These are phyloP conservation scores for Peromyscus leucopus DNA, from an alignment of 2,113 vertebrate genomes.

Conservation along the genomic window DNA sequence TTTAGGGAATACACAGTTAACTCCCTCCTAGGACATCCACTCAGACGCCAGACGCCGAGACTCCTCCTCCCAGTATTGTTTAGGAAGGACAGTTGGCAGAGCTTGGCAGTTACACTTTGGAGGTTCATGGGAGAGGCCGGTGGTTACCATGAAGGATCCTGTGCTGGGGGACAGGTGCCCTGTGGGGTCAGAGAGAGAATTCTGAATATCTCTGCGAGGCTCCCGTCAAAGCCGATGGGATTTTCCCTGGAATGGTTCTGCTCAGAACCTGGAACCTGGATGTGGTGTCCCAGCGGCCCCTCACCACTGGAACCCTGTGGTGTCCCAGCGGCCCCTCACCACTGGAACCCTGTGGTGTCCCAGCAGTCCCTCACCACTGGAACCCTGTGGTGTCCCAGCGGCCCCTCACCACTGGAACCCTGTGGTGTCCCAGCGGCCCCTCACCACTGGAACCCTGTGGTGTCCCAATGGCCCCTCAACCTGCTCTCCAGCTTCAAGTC, in stretches of 20 bases:
- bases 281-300: not conserved
- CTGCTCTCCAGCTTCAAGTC: not conserved
- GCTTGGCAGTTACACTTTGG: not conserved
- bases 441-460: too few relatives aligned
- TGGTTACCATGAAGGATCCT: not conserved
- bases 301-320: too few relatives aligned
- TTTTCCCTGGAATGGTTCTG: not conserved
- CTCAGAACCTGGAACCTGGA: not conserved
- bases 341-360: not conserved
- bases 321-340: not conserved
- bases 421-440: not conserved
- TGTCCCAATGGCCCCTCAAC: not conserved
- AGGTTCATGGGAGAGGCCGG: not conserved
- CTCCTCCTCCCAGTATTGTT: not conserved
- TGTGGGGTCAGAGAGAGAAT: not conserved
- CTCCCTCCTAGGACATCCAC: rapidly evolving
- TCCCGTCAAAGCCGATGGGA: too few relatives aligned
- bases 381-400: too few relatives aligned
- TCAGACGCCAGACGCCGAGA: not conserved
- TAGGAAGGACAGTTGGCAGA: not conserved
- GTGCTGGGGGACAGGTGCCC: not conserved
- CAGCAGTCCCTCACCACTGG: not conserved
- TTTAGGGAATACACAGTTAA: not conserved
- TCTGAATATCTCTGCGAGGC: not conserved
- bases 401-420: too few relatives aligned